Conservation (phyloP, 2,113 vertebrate genomes). For the Plecotus auritus region DNA sequence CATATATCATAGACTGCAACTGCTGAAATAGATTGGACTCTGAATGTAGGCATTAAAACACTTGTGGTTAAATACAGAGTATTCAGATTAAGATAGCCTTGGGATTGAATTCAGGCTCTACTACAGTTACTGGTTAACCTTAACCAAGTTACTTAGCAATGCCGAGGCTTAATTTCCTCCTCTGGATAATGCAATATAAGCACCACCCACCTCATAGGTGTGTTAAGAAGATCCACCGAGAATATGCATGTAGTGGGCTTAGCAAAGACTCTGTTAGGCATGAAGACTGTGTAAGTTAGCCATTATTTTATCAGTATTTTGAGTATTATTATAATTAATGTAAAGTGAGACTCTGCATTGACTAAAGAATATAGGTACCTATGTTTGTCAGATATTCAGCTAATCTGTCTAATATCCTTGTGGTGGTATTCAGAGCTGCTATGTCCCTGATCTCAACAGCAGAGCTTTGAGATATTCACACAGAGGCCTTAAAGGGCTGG, state of each 20-base stretch:
- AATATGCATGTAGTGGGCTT: not conserved
- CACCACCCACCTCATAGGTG: not conserved
- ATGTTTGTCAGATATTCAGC: not conserved
- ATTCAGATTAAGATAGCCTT: not conserved
- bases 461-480: slow-evolving; percentile 30
- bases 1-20: not conserved
- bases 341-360: not conserved
- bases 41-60: slow-evolving; percentile 21
- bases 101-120: not conserved
- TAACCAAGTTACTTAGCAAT: slow-evolving; percentile 21
- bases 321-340: not conserved
- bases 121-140: not conserved
- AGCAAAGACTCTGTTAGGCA: not conserved
- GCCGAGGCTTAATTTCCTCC: slow-evolving; percentile 21
- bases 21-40: not conserved
- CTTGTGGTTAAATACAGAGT: not conserved
- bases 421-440: slow-evolving; percentile 13
- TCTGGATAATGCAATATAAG: not conserved
- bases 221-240: slow-evolving; percentile 9
- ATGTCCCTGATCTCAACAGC: not conserved
- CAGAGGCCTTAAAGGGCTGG: not conserved
- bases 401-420: not conserved
- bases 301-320: slow-evolving; percentile 20
- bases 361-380: not conserved
- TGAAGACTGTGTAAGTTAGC: not conserved